A percentile compares a stretch with the other conserved stretches of the same genome.
These are phyloP conservation scores for Crotalus helleri DNA, from an alignment of 2,113 vertebrate genomes.

Conservation along the genomic window DNA sequence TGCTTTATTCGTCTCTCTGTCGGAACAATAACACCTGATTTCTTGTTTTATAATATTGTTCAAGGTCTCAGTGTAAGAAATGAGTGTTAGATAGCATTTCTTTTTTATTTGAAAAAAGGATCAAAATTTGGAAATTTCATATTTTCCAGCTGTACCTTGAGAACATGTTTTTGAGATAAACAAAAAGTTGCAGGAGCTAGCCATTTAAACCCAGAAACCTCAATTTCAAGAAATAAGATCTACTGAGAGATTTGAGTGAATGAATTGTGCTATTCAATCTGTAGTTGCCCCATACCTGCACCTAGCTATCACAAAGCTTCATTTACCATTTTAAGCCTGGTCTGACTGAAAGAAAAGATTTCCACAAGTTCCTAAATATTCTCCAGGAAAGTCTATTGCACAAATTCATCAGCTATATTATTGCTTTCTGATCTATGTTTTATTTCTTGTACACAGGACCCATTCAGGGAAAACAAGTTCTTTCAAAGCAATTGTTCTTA, in stretches of 20 bases:
- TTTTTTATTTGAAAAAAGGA: background rate
- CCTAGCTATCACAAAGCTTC: background rate
- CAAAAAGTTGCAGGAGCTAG: background rate
- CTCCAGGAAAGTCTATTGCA: background rate
- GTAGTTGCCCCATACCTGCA: background rate
- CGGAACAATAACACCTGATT: background rate
- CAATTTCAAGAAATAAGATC: background rate
- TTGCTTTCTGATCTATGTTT: background rate
- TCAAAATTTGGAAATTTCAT: background rate
- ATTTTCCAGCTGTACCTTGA: background rate
- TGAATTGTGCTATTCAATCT: background rate
- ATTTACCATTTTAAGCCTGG: slow-evolving; percentile 5
- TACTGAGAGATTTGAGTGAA: background rate
- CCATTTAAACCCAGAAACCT: background rate
- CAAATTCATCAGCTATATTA: background rate
- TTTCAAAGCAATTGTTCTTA: background rate
- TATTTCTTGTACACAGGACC: background rate
- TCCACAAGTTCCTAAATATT: background rate
- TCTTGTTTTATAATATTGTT: background rate
- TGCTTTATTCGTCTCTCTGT: no score
- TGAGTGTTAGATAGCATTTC: background rate
- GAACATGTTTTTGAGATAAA: background rate
- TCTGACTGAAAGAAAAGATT: background rate
- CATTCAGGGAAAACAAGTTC: background rate
- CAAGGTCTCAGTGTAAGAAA: background rate